Percentiles rank a stretch among this genome's conserved stretches.
Evolutionary conservation across 2,888 invertebrate genomes (phyloP).

Genomic region (Cabera pusaria): DNA sequence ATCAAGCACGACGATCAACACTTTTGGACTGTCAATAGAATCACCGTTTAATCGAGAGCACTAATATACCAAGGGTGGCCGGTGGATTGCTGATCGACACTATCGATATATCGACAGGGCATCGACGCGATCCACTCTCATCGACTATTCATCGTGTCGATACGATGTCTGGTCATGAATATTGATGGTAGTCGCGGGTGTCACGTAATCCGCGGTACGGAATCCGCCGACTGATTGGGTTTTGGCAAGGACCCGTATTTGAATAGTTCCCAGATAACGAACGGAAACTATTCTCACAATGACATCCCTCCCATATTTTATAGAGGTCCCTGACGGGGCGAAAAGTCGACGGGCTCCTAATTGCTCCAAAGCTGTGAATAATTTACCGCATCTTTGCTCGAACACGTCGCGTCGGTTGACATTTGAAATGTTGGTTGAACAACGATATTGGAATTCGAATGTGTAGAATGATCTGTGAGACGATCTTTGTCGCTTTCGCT

Average conservation of each 20-base stretch:
- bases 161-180: slow-evolving; percentile 62
- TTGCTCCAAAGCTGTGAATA: slow-evolving; percentile 19
- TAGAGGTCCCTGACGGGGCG: slow-evolving; percentile 10
- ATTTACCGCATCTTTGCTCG: slow-evolving; percentile 11
- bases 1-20: too few relatives aligned
- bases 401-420: not conserved
- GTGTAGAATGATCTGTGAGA: too few relatives aligned
- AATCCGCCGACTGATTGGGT: slow-evolving; percentile 56
- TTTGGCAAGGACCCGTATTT: slow-evolving; percentile 44
- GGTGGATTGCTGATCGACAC: slow-evolving; percentile 22
- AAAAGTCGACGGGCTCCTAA: slow-evolving; percentile 17
- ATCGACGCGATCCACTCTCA: slow-evolving; percentile 45
- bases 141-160: slow-evolving; percentile 67
- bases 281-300: slow-evolving; percentile 23
- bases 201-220: slow-evolving; percentile 59
- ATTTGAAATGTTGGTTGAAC: slow-evolving; percentile 2
- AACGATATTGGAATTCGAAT: not conserved
- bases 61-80: slow-evolving; percentile 18
- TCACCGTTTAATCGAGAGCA: too few relatives aligned
- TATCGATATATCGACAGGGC: slow-evolving; percentile 29
- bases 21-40: too few relatives aligned
- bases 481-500: not conserved
- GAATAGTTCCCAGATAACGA: slow-evolving; percentile 33
- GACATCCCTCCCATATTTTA: slow-evolving; percentile 18
- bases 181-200: slow-evolving; percentile 65